phyloP scores from a whole-genome alignment of 2,888 invertebrate genomes.

The Apamea sordens region DNA sequence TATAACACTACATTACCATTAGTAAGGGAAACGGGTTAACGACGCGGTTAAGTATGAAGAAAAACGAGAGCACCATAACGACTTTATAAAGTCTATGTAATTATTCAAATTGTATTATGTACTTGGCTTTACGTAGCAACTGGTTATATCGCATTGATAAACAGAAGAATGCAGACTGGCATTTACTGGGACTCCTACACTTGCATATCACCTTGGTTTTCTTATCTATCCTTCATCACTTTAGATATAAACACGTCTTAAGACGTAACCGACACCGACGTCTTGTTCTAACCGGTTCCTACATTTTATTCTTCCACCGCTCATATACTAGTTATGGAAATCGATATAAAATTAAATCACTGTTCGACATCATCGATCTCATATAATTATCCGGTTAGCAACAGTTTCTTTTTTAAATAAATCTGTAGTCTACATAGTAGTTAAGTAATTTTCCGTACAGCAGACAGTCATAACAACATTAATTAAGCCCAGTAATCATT shows the following conservation, averaged over 20 bases:
- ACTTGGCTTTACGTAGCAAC: constrained; percentile 23
- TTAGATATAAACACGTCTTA: constrained; percentile 21
- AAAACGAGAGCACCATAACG: constrained; percentile 35
- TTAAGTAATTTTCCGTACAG: constrained; percentile 40
- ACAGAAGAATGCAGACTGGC: constrained; percentile 19
- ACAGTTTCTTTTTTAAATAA: constrained; percentile 3
- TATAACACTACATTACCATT: constrained; percentile 45
- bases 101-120: constrained; percentile 38
- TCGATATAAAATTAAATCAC: constrained; percentile 41
- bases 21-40: constrained; percentile 50
- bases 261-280: constrained; percentile 7
- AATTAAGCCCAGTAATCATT: constrained; percentile 60
- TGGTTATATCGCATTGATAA: constrained; percentile 22
- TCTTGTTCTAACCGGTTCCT: constrained; percentile 29
- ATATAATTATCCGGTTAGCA: constrained; percentile 24
- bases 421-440: background rate
- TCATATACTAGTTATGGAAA: constrained; percentile 50
- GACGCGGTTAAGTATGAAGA: constrained; percentile 31
- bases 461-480: constrained; percentile 34
- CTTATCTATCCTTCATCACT: constrained; percentile 19
- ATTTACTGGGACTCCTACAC: constrained; percentile 7
- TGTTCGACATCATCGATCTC: constrained; percentile 24
- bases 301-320: constrained; percentile 16
- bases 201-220: constrained; percentile 34
- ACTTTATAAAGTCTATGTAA: constrained; percentile 29